Conservation (phyloP, 2,113 vertebrate genomes). For the Paraplagusia blochii region DNA sequence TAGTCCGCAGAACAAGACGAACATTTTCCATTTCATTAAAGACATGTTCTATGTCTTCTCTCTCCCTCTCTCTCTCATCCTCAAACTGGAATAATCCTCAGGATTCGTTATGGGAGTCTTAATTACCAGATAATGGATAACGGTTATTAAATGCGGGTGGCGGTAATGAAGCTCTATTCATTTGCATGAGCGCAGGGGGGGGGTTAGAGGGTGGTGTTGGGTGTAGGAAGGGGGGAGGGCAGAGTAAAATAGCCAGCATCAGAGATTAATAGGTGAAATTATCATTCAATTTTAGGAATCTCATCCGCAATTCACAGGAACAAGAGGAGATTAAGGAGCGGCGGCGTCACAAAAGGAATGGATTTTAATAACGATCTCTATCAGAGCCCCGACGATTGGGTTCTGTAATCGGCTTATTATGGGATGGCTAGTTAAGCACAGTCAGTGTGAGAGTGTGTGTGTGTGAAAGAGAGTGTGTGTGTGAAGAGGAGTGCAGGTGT, state of each 20-base stretch:
- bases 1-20: slow-evolving; percentile 95
- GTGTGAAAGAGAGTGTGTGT: slow-evolving; percentile 29
- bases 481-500: not conserved
- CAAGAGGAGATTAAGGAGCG: slow-evolving; percentile 92
- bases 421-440: slow-evolving; percentile 87
- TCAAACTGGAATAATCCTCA: slow-evolving; percentile 88
- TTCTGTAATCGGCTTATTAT: slow-evolving; percentile 87
- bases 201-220: slow-evolving; percentile 77
- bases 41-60: slow-evolving; percentile 91
- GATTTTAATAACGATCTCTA: slow-evolving; percentile 85
- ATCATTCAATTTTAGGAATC: slow-evolving; percentile 99
- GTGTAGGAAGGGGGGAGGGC: slow-evolving; percentile 80
- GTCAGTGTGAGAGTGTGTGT: slow-evolving; percentile 32
- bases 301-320: slow-evolving; percentile 96
- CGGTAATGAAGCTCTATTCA: slow-evolving; percentile 98
- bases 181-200: slow-evolving; percentile 78
- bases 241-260: slow-evolving; percentile 94
- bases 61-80: slow-evolving; percentile 42
- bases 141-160: slow-evolving; percentile 97
- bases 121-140: slow-evolving; percentile 99
- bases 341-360: slow-evolving; percentile 87
- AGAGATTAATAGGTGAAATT: slow-evolving; percentile 99
- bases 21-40: slow-evolving; percentile 99
- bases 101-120: slow-evolving; percentile 98
- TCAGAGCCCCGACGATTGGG: slow-evolving; percentile 73